phyloP scores from a whole-genome alignment of 2,113 vertebrate genomes.

The Ptyas mucosa region DNA sequence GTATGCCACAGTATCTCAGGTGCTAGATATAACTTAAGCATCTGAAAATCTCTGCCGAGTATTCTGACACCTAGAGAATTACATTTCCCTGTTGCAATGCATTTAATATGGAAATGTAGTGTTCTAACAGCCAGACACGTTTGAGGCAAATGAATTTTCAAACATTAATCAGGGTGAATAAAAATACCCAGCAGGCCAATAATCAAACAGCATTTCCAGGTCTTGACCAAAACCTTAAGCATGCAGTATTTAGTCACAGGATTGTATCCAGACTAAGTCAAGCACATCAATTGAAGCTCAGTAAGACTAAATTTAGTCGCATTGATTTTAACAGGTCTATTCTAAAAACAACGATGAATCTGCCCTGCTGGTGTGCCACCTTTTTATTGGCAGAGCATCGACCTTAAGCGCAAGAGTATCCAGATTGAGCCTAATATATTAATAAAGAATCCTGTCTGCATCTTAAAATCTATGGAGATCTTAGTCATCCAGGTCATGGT shows the following conservation, averaged over 20 bases:
- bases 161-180: background rate
- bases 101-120: background rate
- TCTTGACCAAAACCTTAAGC: background rate
- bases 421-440: background rate
- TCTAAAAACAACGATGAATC: background rate
- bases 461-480: background rate
- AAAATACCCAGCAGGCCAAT: background rate
- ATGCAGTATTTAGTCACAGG: background rate
- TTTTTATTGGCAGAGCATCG: background rate
- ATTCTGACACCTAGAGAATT: background rate
- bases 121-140: background rate
- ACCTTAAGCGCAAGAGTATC: background rate
- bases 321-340: background rate
- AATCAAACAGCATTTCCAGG: background rate
- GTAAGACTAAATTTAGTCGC: background rate
- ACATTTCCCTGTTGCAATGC: background rate
- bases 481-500: background rate
- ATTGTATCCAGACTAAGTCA: background rate
- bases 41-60: background rate
- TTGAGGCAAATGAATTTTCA: background rate
- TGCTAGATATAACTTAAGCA: background rate
- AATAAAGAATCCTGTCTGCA: background rate
- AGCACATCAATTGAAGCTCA: background rate
- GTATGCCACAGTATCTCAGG: background rate
- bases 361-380: background rate